Conservation (phyloP, 2,888 invertebrate genomes). For the Phortica magna region DNA sequence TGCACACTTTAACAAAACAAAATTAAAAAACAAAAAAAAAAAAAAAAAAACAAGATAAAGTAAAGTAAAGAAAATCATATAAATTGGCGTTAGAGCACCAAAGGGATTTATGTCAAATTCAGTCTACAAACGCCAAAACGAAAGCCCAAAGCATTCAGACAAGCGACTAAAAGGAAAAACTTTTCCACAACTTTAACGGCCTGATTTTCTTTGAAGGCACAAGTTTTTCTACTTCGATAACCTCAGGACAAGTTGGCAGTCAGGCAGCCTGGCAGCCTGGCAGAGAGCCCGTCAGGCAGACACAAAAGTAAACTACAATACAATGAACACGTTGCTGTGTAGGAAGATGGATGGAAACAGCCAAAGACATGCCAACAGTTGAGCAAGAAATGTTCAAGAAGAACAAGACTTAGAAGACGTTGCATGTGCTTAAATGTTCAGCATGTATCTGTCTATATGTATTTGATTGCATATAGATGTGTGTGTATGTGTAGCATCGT, state of each 20-base stretch:
- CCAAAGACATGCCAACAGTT: conserved; percentile 22
- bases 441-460: background rate
- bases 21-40: no score
- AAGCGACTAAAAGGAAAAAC: conserved; percentile 28
- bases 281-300: background rate
- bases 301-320: background rate
- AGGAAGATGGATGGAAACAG: conserved; percentile 6
- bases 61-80: conserved; percentile 54
- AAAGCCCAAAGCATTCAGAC: conserved; percentile 42
- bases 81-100: conserved; percentile 72
- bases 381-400: background rate
- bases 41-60: no score
- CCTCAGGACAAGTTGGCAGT: conserved; percentile 41
- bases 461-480: background rate
- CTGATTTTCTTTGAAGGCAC: conserved; percentile 40
- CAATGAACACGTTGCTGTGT: background rate
- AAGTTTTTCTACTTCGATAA: conserved; percentile 68
- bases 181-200: conserved; percentile 32
- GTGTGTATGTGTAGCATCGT: background rate
- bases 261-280: background rate
- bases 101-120: conserved; percentile 72
- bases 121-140: conserved; percentile 52
- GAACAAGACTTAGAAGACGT: background rate
- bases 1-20: no score
- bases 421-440: conserved; percentile 3